Evolutionary conservation across 2,888 invertebrate species (phyloP).

Genomic region (Apotomis capreana): DNA sequence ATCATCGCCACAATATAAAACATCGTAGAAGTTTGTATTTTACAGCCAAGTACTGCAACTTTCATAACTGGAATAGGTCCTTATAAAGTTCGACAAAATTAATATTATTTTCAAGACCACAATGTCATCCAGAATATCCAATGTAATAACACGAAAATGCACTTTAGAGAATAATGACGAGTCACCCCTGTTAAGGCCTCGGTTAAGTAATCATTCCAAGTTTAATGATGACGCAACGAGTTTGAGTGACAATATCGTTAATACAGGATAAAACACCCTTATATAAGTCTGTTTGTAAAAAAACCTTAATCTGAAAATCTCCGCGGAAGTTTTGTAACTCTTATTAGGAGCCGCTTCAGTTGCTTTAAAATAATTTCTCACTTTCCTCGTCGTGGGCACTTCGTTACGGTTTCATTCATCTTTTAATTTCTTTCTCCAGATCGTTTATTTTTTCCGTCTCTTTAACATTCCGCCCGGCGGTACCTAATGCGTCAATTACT

Average conservation of each 20-base stretch:
- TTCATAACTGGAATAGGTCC: background rate
- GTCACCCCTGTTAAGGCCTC: background rate
- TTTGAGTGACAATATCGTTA: constrained; percentile 5
- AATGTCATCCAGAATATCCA: constrained; percentile 18
- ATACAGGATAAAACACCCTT: constrained; percentile 14
- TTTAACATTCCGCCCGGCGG: constrained; percentile 56
- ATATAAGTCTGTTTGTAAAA: constrained; percentile 28
- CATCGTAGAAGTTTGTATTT: too few species aligned
- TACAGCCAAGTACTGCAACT: background rate
- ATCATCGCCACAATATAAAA: too few species aligned
- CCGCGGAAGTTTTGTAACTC: constrained; percentile 64
- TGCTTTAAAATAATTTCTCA: constrained; percentile 71
- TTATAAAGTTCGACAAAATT: background rate
- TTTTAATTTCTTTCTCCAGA: constrained; percentile 67
- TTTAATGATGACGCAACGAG: constrained; percentile 27
- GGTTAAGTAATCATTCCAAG: constrained; percentile 26
- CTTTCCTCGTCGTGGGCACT: constrained; percentile 65
- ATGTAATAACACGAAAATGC: constrained; percentile 28
- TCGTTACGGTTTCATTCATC: constrained; percentile 70
- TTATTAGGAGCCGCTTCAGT: constrained; percentile 66
- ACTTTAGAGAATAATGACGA: constrained; percentile 12
- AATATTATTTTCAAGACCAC: constrained; percentile 17
- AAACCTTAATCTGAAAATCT: constrained; percentile 67
- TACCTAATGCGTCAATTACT: constrained; percentile 62
- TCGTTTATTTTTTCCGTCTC: constrained; percentile 61